A percentile compares a stretch with the other conserved stretches of the same genome.
Conservation (phyloP, 1,140 invertebrate genomes). For the Helicorthomorpha holstii region DNA sequence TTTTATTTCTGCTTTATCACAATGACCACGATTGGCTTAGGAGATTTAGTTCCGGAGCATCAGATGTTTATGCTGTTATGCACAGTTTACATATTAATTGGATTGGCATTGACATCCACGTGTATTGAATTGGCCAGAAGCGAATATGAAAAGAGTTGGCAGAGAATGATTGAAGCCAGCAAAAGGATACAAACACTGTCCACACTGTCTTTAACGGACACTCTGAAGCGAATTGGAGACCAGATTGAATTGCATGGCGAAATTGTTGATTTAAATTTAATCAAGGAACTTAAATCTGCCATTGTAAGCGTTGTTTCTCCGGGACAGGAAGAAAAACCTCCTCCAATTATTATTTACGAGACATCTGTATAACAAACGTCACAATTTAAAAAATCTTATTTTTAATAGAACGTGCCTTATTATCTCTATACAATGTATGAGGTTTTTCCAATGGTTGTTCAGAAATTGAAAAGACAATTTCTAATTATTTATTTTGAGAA, state of each 20-base stretch:
- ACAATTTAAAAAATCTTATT: not conserved
- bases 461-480: too few species aligned
- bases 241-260: conserved; percentile 31
- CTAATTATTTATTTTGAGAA: too few species aligned
- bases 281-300: conserved; percentile 1
- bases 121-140: conserved; percentile 75
- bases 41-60: conserved; percentile 68
- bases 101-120: conserved; percentile 81
- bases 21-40: conserved; percentile 87
- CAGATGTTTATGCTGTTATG: conserved; percentile 68
- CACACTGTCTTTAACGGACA: conserved; percentile 52
- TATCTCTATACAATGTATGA: too few species aligned
- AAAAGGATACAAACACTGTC: conserved; percentile 28
- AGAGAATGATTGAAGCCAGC: conserved; percentile 32
- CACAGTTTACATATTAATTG: conserved; percentile 81
- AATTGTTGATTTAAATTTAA: conserved; percentile 2
- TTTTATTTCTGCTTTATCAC: conserved; percentile 91
- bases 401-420: too few species aligned
- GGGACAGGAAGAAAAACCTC: not conserved
- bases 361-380: not conserved
- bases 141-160: conserved; percentile 71
- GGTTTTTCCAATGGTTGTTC: too few species aligned
- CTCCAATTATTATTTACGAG: not conserved
- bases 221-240: conserved; percentile 51
- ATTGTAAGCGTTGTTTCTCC: not conserved